These are phyloP conservation scores for Schizopygopsis pylzovi DNA, from an alignment of 2,797 vertebrate genomes.

Conservation along the genomic window DNA sequence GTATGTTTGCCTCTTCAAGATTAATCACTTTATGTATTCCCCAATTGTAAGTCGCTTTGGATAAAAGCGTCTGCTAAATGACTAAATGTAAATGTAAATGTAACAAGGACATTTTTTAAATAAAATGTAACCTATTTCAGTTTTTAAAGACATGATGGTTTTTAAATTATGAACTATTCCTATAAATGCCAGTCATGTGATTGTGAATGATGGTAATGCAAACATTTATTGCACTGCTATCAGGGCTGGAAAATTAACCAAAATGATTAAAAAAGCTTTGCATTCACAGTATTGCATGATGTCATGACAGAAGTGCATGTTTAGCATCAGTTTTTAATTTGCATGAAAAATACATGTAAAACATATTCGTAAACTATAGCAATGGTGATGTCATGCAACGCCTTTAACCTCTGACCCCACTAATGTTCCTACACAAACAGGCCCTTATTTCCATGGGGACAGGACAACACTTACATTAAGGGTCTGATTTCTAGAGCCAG, in stretches of 20 bases:
- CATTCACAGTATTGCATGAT: conserved; percentile 14
- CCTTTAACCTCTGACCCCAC: conserved; percentile 27
- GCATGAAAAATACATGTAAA: neutral
- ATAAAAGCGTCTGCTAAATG: too few relatives aligned
- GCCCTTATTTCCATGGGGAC: conserved; percentile 30
- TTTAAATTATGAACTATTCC: neutral
- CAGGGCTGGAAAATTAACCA: neutral
- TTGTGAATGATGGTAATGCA: neutral
- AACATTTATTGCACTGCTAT: neutral
- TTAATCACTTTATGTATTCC: too few relatives aligned
- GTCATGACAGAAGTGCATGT: conserved; percentile 30
- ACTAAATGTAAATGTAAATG: neutral
- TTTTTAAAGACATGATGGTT: neutral
- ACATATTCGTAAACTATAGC: conserved; percentile 1
- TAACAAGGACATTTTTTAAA: neutral
- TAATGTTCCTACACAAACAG: conserved; percentile 26
- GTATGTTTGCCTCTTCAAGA: too few relatives aligned
- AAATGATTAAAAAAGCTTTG: too few relatives aligned
- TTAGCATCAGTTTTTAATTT: conserved; percentile 32
- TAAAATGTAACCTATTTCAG: neutral
- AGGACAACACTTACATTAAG: neutral
- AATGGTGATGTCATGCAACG: conserved; percentile 4
- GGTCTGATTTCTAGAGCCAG: conserved; percentile 32
- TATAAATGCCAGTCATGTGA: neutral
- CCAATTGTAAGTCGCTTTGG: too few relatives aligned